Conservation (phyloP, 2,888 invertebrate species). For the Brachycybe producta region DNA sequence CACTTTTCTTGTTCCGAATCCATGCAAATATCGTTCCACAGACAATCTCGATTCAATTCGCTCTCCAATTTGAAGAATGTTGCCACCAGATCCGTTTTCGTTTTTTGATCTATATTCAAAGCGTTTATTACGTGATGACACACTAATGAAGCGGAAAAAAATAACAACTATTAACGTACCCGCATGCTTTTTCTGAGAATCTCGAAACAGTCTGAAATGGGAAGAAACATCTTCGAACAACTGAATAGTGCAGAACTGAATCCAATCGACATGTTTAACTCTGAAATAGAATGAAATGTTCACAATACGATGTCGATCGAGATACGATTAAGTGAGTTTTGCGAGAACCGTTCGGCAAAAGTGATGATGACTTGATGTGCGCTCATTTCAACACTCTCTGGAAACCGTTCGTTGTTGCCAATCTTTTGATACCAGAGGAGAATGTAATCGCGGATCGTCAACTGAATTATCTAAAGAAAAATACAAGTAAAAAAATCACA, state of each 20-base stretch:
- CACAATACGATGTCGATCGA: background rate
- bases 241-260: conserved; percentile 69
- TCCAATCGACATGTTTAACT: conserved; percentile 78
- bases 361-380: conserved; percentile 57
- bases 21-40: conserved; percentile 65
- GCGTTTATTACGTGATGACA: too few species aligned
- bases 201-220: conserved; percentile 72
- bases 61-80: conserved; percentile 81
- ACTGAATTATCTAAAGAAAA: conserved; percentile 43
- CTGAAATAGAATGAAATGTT: conserved; percentile 26
- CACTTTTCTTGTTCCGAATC: conserved; percentile 45
- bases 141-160: too few species aligned
- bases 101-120: conserved; percentile 18
- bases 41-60: conserved; percentile 66
- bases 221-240: conserved; percentile 82
- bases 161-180: conserved; percentile 25
- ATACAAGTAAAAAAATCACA: conserved; percentile 8
- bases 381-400: conserved; percentile 51
- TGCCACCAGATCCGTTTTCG: conserved; percentile 44
- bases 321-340: background rate
- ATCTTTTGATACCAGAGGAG: conserved; percentile 47
- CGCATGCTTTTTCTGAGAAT: conserved; percentile 45
- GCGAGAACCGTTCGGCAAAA: conserved; percentile 52
- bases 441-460: conserved; percentile 68
- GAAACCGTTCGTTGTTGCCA: conserved; percentile 57